Conservation (phyloP, 1,140 invertebrate species). For the Caerostris extrusa region DNA sequence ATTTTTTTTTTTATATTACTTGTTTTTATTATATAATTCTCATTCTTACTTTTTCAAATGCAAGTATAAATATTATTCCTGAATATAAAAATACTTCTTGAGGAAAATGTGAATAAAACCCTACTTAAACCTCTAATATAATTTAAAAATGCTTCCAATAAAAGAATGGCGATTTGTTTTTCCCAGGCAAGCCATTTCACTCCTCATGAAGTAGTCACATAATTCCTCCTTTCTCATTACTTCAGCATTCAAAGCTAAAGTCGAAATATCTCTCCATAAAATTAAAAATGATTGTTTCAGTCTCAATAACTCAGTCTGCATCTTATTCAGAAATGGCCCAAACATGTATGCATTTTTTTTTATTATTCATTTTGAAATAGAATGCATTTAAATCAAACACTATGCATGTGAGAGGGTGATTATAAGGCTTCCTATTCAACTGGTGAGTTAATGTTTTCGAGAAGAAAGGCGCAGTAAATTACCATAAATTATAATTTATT, state of each 20-base stretch:
- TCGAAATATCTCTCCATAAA: not conserved
- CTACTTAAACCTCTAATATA: too few relatives aligned
- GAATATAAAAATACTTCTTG: too few relatives aligned
- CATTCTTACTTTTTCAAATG: too few relatives aligned
- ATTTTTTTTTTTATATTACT: not conserved
- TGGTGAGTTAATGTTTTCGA: constrained; percentile 40
- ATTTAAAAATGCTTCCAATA: not conserved
- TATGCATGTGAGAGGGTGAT: not conserved
- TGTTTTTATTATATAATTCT: not conserved
- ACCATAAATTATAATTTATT: constrained; percentile 63
- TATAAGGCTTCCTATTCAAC: not conserved
- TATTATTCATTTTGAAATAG: not conserved
- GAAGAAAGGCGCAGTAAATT: constrained; percentile 45
- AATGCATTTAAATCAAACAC: constrained; percentile 34
- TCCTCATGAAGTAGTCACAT: not conserved
- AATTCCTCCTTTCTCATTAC: constrained; percentile 1
- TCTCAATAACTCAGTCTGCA: not conserved
- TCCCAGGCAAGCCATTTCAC: not conserved
- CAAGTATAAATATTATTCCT: too few relatives aligned
- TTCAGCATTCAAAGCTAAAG: not conserved
- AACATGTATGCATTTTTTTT: not conserved
- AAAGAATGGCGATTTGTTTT: not conserved
- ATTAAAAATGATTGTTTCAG: constrained; percentile 17
- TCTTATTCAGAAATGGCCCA: not conserved
- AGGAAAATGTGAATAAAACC: too few relatives aligned